phyloP scores from a whole-genome alignment of 1,140 invertebrate genomes.

The Diploscapter pachys region DNA sequence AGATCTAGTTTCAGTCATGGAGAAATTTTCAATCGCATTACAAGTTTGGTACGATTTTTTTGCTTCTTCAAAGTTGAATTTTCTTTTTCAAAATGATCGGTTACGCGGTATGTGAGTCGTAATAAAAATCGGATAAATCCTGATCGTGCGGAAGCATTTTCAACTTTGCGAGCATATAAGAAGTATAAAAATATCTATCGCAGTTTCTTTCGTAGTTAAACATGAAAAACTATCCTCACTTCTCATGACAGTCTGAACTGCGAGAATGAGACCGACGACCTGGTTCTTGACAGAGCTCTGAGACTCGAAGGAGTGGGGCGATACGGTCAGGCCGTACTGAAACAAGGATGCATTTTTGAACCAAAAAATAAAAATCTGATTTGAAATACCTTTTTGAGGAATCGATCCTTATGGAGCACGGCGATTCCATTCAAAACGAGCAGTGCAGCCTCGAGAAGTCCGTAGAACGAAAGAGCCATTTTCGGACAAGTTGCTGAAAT shows the following conservation, averaged over 20 bases:
- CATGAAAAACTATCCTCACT: slow-evolving; percentile 28
- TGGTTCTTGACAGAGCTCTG: slow-evolving; percentile 37
- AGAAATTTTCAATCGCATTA: too few relatives aligned
- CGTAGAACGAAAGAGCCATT: slow-evolving; percentile 40
- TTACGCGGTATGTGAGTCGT: too few relatives aligned
- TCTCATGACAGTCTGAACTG: slow-evolving; percentile 53
- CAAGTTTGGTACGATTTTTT: too few relatives aligned
- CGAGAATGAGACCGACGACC: slow-evolving; percentile 42
- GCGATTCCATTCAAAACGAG: slow-evolving; percentile 49
- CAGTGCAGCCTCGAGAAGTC: slow-evolving; percentile 44
- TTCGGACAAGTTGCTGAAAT: too few relatives aligned
- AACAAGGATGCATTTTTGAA: slow-evolving; percentile 15
- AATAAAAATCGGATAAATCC: too few relatives aligned
- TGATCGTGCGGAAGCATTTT: too few relatives aligned
- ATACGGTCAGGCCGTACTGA: slow-evolving; percentile 31
- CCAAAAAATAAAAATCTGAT: slow-evolving; percentile 22
- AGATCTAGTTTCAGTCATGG: too few relatives aligned
- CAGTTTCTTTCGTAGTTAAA: too few relatives aligned
- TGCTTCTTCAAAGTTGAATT: too few relatives aligned
- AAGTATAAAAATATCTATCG: too few relatives aligned
- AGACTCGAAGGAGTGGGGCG: slow-evolving; percentile 42
- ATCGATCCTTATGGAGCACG: slow-evolving; percentile 46
- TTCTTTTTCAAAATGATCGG: too few relatives aligned
- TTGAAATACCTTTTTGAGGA: slow-evolving; percentile 45
- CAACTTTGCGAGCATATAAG: too few relatives aligned